Evolutionary conservation across 1,140 invertebrate species (phyloP), one percentile per base, ranked within the genome.

Genomic region (Carposina sasakii): DNA sequence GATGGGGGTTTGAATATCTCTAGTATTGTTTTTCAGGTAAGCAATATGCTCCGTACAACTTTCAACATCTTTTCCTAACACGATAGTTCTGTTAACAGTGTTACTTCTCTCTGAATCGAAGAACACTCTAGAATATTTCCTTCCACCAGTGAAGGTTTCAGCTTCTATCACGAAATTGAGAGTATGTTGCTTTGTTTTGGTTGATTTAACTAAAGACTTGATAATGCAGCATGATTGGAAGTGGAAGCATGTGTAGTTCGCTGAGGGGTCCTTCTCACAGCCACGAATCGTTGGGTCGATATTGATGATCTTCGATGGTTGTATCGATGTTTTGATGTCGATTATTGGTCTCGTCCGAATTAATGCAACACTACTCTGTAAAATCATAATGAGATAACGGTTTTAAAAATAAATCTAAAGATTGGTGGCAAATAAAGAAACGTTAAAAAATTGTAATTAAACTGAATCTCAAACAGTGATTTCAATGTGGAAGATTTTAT

Each of bases 221-320:
- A 96, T 92, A 53, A 89, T 89, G 64, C 95, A 96, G 71, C 96
- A 98, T 0, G 94, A 90, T 81, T 93, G 86, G 61, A 97, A 95
- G n/a, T 91, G 88, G 67, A 98, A 96, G 76, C 95, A 97, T 2
- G 94, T 94, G 46, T 91, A 86, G 63, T 92, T 90, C 2, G 90
- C 87, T 15, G 71, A 67, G 0, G 78, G 85, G 74, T 95, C 90
- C 16, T 81, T 88, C 3, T 59, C 33, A 65, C 95, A 97, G 3
- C 93, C 94, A 12, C 85, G 74, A 55, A 86, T 88, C 23, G 90
- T 92, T 0, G 94, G 93, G 84, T 97, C 94, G 53, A 98, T 94
- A 52, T 94, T 92, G 22, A 86, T 85, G 23, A 92, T 82, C 24
- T 82, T 76, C 41, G 78, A 71, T 24, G 65, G 72, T 60, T 59